Conservation (phyloP, 2,113 vertebrate species). For the Alosa alosa region DNA sequence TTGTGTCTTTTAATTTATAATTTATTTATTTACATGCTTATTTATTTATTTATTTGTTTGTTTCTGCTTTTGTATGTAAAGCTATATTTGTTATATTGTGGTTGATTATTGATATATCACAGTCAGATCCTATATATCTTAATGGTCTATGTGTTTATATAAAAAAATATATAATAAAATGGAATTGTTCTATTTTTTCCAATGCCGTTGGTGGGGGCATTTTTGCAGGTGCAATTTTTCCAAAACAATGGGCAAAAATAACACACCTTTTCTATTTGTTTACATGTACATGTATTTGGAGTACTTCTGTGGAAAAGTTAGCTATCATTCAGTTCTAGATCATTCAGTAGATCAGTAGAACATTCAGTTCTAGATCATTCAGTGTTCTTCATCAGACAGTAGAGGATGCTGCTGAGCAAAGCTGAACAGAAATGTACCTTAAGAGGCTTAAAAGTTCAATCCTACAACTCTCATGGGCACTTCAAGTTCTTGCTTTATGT, state of each 20-base stretch:
- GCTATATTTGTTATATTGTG: constrained; percentile 64
- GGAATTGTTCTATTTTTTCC: constrained; percentile 67
- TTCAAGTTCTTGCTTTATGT: no score
- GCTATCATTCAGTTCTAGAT: no score
- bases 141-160: constrained; percentile 73
- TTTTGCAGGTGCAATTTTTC: not conserved
- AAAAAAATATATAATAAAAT: constrained; percentile 66
- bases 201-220: constrained; percentile 18
- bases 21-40: constrained; percentile 50
- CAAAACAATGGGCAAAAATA: not conserved
- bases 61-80: constrained; percentile 69
- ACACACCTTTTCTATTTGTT: no score
- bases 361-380: no score
- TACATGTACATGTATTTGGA: no score
- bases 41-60: constrained; percentile 38
- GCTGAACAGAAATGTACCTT: not conserved
- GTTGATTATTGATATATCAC: constrained; percentile 60
- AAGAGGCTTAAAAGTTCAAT: no score
- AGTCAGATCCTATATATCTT: constrained; percentile 65
- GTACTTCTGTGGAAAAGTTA: no score
- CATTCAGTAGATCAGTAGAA: no score
- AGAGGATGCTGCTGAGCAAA: not conserved
- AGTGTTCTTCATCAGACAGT: not conserved
- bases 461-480: no score
- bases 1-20: constrained; percentile 52